Conservation (phyloP, 2,113 vertebrate species). For the Helogale parvula region DNA sequence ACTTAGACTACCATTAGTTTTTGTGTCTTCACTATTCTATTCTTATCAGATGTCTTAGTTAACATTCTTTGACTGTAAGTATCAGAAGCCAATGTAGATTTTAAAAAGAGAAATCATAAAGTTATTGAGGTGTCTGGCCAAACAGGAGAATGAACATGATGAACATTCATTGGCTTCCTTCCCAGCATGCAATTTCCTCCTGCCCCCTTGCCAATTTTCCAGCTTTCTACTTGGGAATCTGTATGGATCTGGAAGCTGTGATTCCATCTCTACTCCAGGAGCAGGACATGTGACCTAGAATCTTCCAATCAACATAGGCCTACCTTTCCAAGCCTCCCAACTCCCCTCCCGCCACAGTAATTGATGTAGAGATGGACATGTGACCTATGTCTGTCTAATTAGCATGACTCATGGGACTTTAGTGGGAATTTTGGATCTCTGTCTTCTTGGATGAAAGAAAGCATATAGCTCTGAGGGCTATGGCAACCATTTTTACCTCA, state of each 20-base stretch:
- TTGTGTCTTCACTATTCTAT: not conserved
- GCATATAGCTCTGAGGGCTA: not conserved
- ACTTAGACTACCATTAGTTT: not conserved
- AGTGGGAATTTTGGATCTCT: not conserved
- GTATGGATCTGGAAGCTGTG: not conserved
- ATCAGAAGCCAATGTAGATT: not conserved
- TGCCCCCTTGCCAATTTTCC: not conserved
- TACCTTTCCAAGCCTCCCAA: not conserved
- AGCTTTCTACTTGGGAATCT: not conserved
- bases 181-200: not conserved
- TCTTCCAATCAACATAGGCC: not conserved
- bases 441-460: not conserved
- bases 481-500: not conserved
- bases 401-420: not conserved
- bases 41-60: not conserved
- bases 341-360: not conserved
- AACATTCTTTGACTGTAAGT: not conserved
- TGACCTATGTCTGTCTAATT: not conserved
- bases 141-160: not conserved
- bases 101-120: not conserved
- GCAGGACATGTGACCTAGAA: not conserved
- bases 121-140: not conserved
- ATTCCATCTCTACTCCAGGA: not conserved
- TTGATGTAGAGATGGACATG: not conserved
- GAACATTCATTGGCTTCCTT: not conserved